phyloP scores from a whole-genome alignment of 2,888 invertebrate species.

The Andricus quercusramuli region DNA sequence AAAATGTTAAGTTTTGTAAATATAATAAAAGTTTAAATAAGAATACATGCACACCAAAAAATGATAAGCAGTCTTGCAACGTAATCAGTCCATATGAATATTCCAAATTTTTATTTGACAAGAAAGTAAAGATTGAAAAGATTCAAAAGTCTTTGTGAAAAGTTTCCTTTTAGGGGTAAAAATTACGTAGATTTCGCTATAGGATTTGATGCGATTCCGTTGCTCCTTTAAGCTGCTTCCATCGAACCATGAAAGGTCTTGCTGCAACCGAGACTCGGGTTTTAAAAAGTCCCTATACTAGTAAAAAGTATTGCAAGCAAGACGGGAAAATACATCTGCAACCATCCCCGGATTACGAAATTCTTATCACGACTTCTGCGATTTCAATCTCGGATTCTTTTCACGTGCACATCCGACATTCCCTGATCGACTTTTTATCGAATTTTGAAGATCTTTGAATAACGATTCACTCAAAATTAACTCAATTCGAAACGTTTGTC shows the following conservation, averaged over 20 bases:
- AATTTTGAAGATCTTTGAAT: not conserved
- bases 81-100: not conserved
- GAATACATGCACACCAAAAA: no score
- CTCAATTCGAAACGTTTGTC: not conserved
- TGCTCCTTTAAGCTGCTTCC: conserved; percentile 30
- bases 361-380: conserved; percentile 34
- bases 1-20: no score
- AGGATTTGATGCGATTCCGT: conserved; percentile 21
- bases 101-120: not conserved
- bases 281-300: conserved; percentile 19
- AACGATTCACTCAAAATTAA: not conserved
- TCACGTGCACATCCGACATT: conserved; percentile 42
- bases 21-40: no score
- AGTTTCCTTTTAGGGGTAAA: not conserved
- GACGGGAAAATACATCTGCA: conserved; percentile 31
- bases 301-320: conserved; percentile 24
- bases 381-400: conserved; percentile 40
- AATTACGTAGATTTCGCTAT: conserved; percentile 9
- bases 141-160: not conserved
- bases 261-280: conserved; percentile 13
- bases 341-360: conserved; percentile 19
- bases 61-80: no score
- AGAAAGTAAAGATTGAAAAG: not conserved
- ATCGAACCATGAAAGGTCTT: conserved; percentile 21
- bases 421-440: conserved; percentile 14